Conservation (phyloP, 2,113 vertebrate species). For the Noctilio leporinus region DNA sequence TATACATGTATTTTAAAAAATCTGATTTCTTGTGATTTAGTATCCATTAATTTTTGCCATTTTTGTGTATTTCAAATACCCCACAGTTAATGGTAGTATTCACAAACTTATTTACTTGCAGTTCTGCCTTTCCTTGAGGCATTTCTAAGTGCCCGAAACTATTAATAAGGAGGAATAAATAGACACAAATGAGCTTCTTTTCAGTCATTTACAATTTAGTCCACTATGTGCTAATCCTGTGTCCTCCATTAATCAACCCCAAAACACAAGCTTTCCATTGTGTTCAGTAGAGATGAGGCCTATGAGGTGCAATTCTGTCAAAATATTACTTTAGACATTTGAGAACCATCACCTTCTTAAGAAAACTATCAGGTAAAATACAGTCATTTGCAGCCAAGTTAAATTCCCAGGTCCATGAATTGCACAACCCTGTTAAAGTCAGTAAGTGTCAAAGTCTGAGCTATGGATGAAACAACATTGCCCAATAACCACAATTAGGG, state of each 20-base stretch:
- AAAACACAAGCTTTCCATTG: constrained; percentile 39
- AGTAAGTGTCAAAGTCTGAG: constrained; percentile 75
- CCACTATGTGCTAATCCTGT: constrained; percentile 62
- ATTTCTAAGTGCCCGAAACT: constrained; percentile 66
- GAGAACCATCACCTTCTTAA: constrained; percentile 47
- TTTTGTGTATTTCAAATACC: constrained; percentile 64
- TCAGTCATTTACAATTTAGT: constrained; percentile 68
- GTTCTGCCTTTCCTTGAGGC: constrained; percentile 65
- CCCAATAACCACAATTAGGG: constrained; percentile 75
- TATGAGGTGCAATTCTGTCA: constrained; percentile 35
- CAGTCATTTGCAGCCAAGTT: neutral
- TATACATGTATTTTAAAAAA: constrained; percentile 49
- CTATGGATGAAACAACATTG: constrained; percentile 72
- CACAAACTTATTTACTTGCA: constrained; percentile 70
- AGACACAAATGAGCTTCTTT: constrained; percentile 69
- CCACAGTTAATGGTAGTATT: constrained; percentile 59
- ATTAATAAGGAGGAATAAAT: constrained; percentile 74
- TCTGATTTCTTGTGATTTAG: constrained; percentile 56
- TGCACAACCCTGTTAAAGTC: constrained; percentile 72
- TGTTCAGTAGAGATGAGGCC: constrained; percentile 30
- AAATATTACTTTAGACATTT: constrained; percentile 55
- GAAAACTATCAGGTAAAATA: constrained; percentile 32
- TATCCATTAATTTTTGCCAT: constrained; percentile 52
- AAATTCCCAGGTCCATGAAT: constrained; percentile 37
- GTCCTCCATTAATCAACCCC: constrained; percentile 46